A percentile compares a stretch with the other conserved stretches of the same genome.
Evolutionary conservation across 2,888 invertebrate genomes (phyloP).

Genomic region (Lochmaea capreae): DNA sequence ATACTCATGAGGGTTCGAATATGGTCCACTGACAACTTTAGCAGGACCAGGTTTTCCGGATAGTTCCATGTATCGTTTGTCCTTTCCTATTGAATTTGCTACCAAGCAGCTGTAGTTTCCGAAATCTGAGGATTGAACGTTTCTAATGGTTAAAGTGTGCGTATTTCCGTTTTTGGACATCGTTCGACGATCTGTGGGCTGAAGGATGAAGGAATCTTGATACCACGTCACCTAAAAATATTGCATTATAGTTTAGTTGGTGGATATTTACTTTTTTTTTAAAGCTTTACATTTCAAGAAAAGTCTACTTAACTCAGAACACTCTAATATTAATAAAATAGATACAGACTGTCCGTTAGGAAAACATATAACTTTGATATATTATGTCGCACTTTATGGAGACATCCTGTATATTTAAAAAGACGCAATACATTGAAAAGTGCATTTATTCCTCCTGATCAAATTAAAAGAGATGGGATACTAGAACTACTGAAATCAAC

Average conservation of each 20-base stretch:
- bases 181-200: slow-evolving; percentile 72
- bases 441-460: too few species aligned
- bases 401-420: too few species aligned
- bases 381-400: too few species aligned
- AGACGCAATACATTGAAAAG: too few species aligned
- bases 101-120: slow-evolving; percentile 70
- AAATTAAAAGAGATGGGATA: too few species aligned
- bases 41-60: slow-evolving; percentile 76
- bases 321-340: too few species aligned
- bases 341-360: too few species aligned
- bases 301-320: too few species aligned
- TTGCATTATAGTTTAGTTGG: not conserved
- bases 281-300: too few species aligned
- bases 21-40: slow-evolving; percentile 71
- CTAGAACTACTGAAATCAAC: too few species aligned
- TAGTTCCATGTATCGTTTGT: slow-evolving; percentile 70
- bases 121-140: slow-evolving; percentile 73
- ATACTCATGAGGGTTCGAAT: slow-evolving; percentile 73
- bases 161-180: slow-evolving; percentile 72
- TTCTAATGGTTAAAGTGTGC: slow-evolving; percentile 71
- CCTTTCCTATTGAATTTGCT: slow-evolving; percentile 63
- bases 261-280: too few species aligned
- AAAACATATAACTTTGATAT: too few species aligned
- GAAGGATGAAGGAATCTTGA: slow-evolving; percentile 73
- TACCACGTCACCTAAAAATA: slow-evolving; percentile 71